Evolutionary conservation across 2,113 vertebrate genomes (phyloP).

Genomic region (Carassius gibelio): DNA sequence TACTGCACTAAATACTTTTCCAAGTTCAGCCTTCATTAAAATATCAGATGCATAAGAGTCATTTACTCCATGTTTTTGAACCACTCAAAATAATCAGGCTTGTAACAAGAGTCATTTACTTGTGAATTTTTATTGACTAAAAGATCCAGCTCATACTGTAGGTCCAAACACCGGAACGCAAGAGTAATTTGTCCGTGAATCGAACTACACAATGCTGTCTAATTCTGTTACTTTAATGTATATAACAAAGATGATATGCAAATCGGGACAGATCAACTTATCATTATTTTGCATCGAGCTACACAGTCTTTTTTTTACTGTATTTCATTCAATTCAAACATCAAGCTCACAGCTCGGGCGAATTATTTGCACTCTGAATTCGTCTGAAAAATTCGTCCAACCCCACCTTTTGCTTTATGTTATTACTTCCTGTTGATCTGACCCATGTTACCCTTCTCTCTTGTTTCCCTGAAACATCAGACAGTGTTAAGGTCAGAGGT

Average conservation of each 20-base stretch:
- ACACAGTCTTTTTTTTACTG: too few relatives aligned
- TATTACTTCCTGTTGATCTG: slow-evolving; percentile 54
- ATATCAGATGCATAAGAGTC: neutral
- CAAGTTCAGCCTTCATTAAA: neutral
- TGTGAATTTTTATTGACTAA: neutral
- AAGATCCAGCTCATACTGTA: too few relatives aligned
- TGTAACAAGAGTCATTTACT: neutral
- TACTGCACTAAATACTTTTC: neutral
- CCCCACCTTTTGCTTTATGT: neutral
- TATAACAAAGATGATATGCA: neutral
- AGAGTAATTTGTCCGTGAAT: neutral
- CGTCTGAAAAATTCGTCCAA: neutral
- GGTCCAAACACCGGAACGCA: neutral
- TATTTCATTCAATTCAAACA: too few relatives aligned
- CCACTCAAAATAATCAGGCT: neutral
- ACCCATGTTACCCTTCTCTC: neutral
- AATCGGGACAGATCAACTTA: too few relatives aligned
- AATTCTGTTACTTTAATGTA: too few relatives aligned
- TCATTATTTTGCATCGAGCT: too few relatives aligned
- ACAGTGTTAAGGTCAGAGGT: slow-evolving; percentile 43
- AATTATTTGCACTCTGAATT: too few relatives aligned
- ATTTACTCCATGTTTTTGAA: neutral
- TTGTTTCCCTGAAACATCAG: slow-evolving; percentile 50
- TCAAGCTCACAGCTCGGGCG: too few relatives aligned
- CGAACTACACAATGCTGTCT: neutral